A percentile compares a stretch with the other conserved stretches of the same genome.
Conservation (phyloP, 2,888 invertebrate species). For the Tiliacea aurago region DNA sequence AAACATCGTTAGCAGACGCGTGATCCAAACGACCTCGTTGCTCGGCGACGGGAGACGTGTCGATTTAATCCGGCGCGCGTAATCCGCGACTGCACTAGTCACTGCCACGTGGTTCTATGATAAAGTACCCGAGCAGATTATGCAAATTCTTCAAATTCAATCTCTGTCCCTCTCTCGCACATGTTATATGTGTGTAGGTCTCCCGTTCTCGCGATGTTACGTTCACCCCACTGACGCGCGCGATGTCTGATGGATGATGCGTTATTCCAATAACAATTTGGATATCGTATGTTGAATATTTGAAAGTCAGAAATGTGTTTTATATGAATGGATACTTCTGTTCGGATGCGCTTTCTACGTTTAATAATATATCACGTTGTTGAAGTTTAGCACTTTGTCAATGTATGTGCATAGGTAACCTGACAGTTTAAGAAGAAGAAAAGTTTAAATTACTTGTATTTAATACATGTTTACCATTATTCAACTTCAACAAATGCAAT, state of each 20-base stretch:
- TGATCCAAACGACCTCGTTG: slow-evolving; percentile 74
- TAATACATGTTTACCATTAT: slow-evolving; percentile 37
- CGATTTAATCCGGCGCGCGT: slow-evolving; percentile 85
- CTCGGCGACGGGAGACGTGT: slow-evolving; percentile 70
- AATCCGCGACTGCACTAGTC: slow-evolving; percentile 90
- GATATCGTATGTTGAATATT: slow-evolving; percentile 88
- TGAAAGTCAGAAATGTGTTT: slow-evolving; percentile 79
- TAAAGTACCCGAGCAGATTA: slow-evolving; percentile 90
- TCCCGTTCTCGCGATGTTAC: slow-evolving; percentile 78
- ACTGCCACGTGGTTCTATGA: slow-evolving; percentile 90
- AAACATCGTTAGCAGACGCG: slow-evolving; percentile 66
- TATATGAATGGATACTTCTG: slow-evolving; percentile 60
- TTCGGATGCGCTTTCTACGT: slow-evolving; percentile 60
- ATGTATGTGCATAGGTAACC: slow-evolving; percentile 27
- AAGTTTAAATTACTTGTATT: slow-evolving; percentile 27
- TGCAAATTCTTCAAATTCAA: slow-evolving; percentile 89
- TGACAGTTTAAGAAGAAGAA: slow-evolving; percentile 29
- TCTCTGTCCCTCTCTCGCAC: slow-evolving; percentile 76
- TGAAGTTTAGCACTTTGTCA: slow-evolving; percentile 46
- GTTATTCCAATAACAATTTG: slow-evolving; percentile 90
- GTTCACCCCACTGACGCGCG: slow-evolving; percentile 85
- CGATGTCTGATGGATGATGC: slow-evolving; percentile 89
- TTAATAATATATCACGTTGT: slow-evolving; percentile 53
- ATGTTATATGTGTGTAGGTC: slow-evolving; percentile 64
- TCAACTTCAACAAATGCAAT: slow-evolving; percentile 54